Conservation (phyloP, 2,797 vertebrate species). For the Leontocebus nigricollis region DNA sequence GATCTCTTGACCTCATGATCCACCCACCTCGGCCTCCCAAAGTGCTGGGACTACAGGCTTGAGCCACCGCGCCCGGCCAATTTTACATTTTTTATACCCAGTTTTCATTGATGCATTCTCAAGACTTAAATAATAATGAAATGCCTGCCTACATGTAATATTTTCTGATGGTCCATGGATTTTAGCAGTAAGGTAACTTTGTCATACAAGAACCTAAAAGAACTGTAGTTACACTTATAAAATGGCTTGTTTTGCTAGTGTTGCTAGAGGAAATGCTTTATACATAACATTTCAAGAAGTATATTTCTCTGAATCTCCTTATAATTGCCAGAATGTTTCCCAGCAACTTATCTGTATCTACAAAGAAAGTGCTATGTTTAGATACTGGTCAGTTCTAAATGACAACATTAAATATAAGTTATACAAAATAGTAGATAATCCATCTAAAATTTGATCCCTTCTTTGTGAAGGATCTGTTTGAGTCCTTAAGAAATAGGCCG, state of each 20-base stretch:
- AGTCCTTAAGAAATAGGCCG: not conserved
- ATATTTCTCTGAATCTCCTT: conserved; percentile 38
- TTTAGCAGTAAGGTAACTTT: conserved; percentile 37
- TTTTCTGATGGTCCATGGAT: not conserved
- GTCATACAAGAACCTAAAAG: not conserved
- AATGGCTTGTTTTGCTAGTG: conserved; percentile 16
- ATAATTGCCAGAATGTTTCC: not conserved
- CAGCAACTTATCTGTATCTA: conserved; percentile 13
- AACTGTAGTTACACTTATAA: conserved; percentile 14
- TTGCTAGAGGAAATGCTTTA: conserved; percentile 53
- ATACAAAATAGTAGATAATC: not conserved
- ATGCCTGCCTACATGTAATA: not conserved
- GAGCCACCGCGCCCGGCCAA: not conserved
- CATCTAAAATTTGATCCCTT: not conserved
- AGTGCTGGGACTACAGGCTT: no score
- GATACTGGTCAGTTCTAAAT: not conserved
- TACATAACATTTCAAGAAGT: conserved; percentile 20
- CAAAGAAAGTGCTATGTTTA: not conserved
- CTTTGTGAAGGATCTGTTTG: not conserved
- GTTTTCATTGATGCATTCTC: not conserved
- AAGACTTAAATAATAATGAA: conserved; percentile 47
- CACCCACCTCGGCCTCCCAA: no score
- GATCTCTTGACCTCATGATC: no score
- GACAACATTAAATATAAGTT: not conserved
- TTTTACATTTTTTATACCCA: conserved; percentile 1